Conservation (phyloP, 2,888 invertebrate species). For the Pogonocherus hispidulus region DNA sequence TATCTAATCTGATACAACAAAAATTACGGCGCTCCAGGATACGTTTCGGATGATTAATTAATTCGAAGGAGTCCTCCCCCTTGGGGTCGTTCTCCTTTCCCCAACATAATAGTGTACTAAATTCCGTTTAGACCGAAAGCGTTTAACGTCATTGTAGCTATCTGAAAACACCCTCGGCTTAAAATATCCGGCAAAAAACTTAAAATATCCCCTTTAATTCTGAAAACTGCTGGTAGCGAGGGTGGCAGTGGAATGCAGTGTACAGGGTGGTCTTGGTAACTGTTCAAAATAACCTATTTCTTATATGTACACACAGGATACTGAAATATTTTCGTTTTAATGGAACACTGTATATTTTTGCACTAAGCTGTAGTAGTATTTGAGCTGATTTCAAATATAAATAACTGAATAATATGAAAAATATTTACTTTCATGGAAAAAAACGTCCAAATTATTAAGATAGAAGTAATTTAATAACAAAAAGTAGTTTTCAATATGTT, state of each 20-base stretch:
- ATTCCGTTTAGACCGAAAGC: conserved; percentile 43
- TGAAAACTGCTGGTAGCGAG: conserved; percentile 35
- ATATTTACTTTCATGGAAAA: too few species aligned
- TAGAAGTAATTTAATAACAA: too few species aligned
- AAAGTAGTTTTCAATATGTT: too few species aligned
- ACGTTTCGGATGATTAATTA: conserved; percentile 14
- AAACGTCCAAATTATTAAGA: too few species aligned
- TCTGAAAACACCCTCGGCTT: conserved; percentile 38
- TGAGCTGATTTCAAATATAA: too few species aligned
- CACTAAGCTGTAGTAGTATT: too few species aligned
- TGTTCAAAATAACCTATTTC: too few species aligned
- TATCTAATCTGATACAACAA: conserved; percentile 17
- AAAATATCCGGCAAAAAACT: conserved; percentile 44
- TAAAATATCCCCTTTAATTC: conserved; percentile 46
- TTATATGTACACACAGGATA: too few species aligned
- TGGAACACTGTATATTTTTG: too few species aligned
- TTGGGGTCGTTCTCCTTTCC: conserved; percentile 14
- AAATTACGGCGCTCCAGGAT: neutral
- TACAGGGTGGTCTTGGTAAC: too few species aligned
- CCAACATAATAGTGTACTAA: conserved; percentile 36
- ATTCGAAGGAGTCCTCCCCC: conserved; percentile 1
- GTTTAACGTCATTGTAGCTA: conserved; percentile 43
- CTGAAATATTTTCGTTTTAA: too few species aligned
- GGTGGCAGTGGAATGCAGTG: conserved; percentile 29
- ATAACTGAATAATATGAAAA: too few species aligned